phyloP scores from a whole-genome alignment of 2,113 vertebrate genomes.

The Anser brachyrhynchus region DNA sequence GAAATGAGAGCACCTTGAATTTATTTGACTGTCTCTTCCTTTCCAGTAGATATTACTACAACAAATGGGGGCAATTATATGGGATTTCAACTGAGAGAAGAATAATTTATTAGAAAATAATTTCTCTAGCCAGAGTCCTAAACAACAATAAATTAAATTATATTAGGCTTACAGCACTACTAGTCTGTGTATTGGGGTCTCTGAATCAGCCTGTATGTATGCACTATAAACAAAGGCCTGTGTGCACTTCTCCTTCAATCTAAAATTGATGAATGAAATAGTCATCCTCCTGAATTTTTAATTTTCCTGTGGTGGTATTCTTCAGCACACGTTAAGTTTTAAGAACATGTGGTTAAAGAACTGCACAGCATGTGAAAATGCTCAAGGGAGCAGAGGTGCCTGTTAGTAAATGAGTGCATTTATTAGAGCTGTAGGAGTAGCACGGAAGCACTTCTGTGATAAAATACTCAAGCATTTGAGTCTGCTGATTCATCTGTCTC shows the following conservation, averaged over 20 bases:
- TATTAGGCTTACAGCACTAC: background rate
- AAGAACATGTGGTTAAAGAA: constrained; percentile 37
- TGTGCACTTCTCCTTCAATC: constrained; percentile 17
- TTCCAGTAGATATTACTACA: constrained; percentile 12
- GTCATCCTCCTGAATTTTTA: constrained; percentile 58
- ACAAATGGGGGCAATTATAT: constrained; percentile 57
- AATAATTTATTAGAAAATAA: constrained; percentile 65
- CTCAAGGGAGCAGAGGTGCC: constrained; percentile 16
- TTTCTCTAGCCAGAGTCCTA: constrained; percentile 50
- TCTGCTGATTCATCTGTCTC: constrained; percentile 52
- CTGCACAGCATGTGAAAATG: background rate
- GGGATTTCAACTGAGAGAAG: constrained; percentile 31
- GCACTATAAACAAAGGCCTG: background rate
- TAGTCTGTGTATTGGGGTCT: background rate
- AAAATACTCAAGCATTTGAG: constrained; percentile 37
- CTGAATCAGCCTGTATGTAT: constrained; percentile 24
- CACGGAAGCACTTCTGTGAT: background rate
- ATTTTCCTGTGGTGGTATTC: constrained; percentile 59
- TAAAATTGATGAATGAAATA: constrained; percentile 67
- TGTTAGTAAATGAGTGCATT: constrained; percentile 57
- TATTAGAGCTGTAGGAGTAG: constrained; percentile 36
- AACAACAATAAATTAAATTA: constrained; percentile 57
- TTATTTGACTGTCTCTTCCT: constrained; percentile 48
- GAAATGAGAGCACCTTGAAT: constrained; percentile 14
- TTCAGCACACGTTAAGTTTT: background rate